A percentile compares a stretch with the other conserved stretches of the same genome.
phyloP scores from a whole-genome alignment of 2,113 vertebrate species.

The Eurystomus gularis region DNA sequence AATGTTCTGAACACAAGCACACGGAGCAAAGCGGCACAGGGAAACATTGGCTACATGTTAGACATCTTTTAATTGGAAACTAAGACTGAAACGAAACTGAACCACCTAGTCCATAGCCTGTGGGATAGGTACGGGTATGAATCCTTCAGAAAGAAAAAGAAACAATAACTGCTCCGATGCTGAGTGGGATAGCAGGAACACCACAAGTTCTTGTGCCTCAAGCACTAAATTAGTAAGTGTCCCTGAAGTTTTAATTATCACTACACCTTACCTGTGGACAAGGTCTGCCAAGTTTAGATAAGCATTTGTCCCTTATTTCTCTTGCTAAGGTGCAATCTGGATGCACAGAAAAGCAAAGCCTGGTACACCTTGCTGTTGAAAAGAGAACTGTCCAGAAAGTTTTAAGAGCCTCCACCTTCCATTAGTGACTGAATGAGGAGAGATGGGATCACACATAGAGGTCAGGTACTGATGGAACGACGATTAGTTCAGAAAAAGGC shows the following conservation, averaged over 20 bases:
- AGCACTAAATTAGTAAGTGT: not conserved
- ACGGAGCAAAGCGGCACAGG: not conserved
- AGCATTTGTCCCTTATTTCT: not conserved
- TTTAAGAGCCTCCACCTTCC: not conserved
- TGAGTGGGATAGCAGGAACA: not conserved
- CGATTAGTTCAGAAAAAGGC: not conserved
- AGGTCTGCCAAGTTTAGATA: not conserved
- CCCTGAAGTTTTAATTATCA: not conserved
- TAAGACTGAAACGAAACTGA: not conserved
- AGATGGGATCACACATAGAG: not conserved
- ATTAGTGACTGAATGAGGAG: accelerated
- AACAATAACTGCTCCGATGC: not conserved
- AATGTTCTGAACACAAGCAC: not conserved
- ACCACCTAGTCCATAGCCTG: not conserved
- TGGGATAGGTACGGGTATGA: not conserved
- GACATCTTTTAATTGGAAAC: not conserved
- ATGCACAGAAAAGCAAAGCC: not conserved
- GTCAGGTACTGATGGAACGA: not conserved
- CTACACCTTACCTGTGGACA: not conserved
- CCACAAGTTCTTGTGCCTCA: not conserved
- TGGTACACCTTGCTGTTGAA: not conserved
- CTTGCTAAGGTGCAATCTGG: not conserved
- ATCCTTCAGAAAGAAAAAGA: not conserved
- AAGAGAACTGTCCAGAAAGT: not conserved
- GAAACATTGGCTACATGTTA: accelerated